Evolutionary conservation across 2,113 vertebrate species (phyloP), one percentile per base, ranked within the genome.

Genomic region (Micronycteris hirsuta): DNA sequence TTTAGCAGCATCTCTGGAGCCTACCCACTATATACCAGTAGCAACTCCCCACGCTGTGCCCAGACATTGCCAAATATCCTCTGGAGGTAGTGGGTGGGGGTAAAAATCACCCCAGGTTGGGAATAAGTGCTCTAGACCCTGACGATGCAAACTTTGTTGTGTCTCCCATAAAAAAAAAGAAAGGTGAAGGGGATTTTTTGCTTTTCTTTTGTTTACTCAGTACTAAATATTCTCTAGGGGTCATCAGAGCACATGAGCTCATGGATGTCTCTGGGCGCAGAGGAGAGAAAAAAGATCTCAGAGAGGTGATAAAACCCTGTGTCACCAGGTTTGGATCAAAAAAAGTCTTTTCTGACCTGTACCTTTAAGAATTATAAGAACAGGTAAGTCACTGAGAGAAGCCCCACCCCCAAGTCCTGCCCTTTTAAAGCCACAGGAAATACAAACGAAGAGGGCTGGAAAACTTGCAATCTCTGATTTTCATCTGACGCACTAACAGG

Each of bases 321-420:
- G 5, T 47, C 12, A 16, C 24, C 11, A 24, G 2, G 33, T 45
- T 43, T 7, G 43, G 61, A 15, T 65, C 78, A 61, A 43, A 26
- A 49, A 20, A 54, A 22, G 17, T 17, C 81, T 93, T 61, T 81
- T 77, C 76, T 74, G 47, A 78, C 58, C 74, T 47, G 19, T 3
- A 19, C 2, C 13, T 70, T 67, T 17, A 92, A 85, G 61, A 94
- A 26, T 81, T 22, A 84, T 9, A 82, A 89, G 86, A 65, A 33
- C 41, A 95, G 41, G 90, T 73, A 93, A 93, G 26, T 36, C 22
- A 17, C 0, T 0, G 3, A 12, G 47, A 28, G 0, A 61, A 38
- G 49, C 26, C 33, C 67, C n/a, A 26, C 74, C 54, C 28, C 91
- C 41, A 36, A 38, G 74, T 33, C 52, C 92, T 74, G 61, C 84